Evolutionary conservation across 2,797 vertebrate genomes (phyloP), one percentile per base, ranked within the genome.

Genomic region (Podargus strigoides): DNA sequence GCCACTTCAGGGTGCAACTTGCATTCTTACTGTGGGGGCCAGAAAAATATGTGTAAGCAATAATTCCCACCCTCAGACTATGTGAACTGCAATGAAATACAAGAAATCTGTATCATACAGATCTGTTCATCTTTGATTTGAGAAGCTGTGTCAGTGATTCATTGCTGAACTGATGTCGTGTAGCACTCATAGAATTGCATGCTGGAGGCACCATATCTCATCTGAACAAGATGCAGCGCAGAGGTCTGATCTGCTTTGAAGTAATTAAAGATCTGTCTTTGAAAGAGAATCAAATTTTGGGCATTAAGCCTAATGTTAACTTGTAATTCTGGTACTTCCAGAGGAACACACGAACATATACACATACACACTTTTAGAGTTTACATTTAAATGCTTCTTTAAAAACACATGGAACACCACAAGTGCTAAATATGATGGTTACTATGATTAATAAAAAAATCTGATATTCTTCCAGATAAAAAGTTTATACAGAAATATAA

Each of bases 401-500:
- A 68, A 75, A 90, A 86, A 41, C 10, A 49, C 19, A 26, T 2
- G 41, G 52, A 63, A 58, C 10, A 58, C 9, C 2, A 0, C 30
- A 72, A 88, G 9, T 73, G 42, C 28, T 91, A 83, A 85, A 37
- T 87, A 63, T 32, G 24, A 32, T 26, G 6, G 34, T 85, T 76
- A 37, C 32, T 85, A 39, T 49, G 39, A 84, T 79, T 86, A 90
- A 78, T 79, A 42, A 58, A 89, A 84, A 70, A 70, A 12, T 9
- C 20, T 90, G 17, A 81, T 69, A 36, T 66, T 53, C 30, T 79
- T 94, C 75, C 77, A 83, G 64, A 55, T 76, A 70, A 90, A 81
- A 93, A 60, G 1, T 89, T 88, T 76, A 59, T n/a, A 66, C 5
- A 85, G 64, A 77, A 93, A 91, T 74, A 52, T 87, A 67, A 85